Conservation (phyloP, 2,797 vertebrate genomes). For the Nannoperca obscura region DNA sequence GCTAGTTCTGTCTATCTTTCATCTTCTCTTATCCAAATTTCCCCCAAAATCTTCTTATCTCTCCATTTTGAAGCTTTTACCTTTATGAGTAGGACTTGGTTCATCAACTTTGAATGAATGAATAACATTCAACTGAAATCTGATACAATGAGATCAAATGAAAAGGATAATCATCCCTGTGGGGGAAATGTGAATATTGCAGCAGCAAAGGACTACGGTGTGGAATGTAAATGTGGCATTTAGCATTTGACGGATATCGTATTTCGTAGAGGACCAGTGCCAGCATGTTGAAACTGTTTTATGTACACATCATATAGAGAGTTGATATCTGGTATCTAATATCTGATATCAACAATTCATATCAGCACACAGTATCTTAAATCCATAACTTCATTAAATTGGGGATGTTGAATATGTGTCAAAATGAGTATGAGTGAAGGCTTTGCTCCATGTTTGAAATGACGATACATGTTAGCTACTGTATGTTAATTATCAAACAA, state of each 20-base stretch:
- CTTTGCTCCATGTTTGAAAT: neutral
- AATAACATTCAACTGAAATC: conserved; percentile 18
- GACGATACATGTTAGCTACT: neutral
- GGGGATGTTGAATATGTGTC: neutral
- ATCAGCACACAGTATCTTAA: neutral
- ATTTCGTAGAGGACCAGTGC: neutral
- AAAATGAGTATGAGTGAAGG: neutral
- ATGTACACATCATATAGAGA: neutral
- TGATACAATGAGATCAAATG: conserved; percentile 11
- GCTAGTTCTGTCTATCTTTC: conserved; percentile 1
- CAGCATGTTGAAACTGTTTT: neutral
- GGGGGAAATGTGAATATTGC: conserved; percentile 22
- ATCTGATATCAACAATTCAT: neutral
- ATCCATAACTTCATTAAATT: too few relatives aligned
- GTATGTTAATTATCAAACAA: neutral
- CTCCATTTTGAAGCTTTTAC: neutral
- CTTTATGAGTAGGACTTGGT: conserved; percentile 13
- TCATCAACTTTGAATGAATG: conserved; percentile 27
- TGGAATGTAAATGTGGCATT: conserved; percentile 6
- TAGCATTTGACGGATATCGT: neutral
- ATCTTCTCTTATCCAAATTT: neutral
- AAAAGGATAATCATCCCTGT: conserved; percentile 27
- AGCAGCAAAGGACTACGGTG: conserved; percentile 2
- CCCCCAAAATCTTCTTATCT: neutral
- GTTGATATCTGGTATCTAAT: neutral